Evolutionary conservation across 1,140 invertebrate species (phyloP).

Genomic region (Solenopsis fugax): DNA sequence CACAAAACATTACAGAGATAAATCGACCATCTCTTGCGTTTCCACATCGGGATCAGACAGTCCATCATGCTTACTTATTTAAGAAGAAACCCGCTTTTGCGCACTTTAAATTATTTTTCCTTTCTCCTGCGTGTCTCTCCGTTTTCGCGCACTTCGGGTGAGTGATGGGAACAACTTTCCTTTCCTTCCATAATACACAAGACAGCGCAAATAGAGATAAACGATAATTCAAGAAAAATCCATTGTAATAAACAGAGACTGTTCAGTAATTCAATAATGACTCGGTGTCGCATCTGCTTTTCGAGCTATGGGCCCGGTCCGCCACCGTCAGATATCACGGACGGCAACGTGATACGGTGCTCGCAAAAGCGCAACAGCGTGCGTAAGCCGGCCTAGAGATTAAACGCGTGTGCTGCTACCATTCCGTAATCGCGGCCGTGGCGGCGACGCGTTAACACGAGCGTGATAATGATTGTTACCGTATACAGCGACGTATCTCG

Average conservation of each 20-base stretch:
- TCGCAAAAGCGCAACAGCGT: conserved; percentile 11
- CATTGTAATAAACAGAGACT: background rate
- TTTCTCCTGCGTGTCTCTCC: background rate
- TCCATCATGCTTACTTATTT: conserved; percentile 36
- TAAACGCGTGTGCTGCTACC: conserved; percentile 26
- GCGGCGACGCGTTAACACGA: conserved; percentile 67
- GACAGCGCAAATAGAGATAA: background rate
- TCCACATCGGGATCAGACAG: background rate
- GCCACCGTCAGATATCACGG: background rate
- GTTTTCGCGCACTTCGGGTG: background rate
- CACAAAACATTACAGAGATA: conserved; percentile 16
- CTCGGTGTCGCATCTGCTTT: background rate
- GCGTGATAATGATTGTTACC: conserved; percentile 73
- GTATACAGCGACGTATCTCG: conserved; percentile 52
- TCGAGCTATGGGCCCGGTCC: background rate
- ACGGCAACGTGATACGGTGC: background rate
- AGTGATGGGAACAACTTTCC: background rate
- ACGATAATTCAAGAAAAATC: background rate
- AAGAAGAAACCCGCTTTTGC: background rate
- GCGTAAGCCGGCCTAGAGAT: background rate
- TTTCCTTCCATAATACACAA: background rate
- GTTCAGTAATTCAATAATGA: background rate
- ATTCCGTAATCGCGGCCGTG: conserved; percentile 56
- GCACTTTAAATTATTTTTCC: conserved; percentile 9
- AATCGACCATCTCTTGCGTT: conserved; percentile 6